These are phyloP conservation scores for Meles meles DNA, from an alignment of 2,113 vertebrate genomes.

Conservation along the genomic window DNA sequence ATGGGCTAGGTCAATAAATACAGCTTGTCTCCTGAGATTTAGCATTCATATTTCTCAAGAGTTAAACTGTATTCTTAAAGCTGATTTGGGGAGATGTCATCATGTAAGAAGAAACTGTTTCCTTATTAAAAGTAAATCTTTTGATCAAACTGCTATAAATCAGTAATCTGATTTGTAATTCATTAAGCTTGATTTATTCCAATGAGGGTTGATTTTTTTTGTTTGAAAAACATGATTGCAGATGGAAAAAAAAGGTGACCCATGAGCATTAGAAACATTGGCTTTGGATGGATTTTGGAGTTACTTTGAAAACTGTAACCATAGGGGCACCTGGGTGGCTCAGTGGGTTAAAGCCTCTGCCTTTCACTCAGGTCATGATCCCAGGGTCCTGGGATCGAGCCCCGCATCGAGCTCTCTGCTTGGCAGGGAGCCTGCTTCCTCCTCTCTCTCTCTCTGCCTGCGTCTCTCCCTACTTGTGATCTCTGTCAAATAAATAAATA, in stretches of 20 bases:
- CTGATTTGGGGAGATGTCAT: conserved; percentile 2
- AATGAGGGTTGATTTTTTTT: background rate
- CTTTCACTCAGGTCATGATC: too few species aligned
- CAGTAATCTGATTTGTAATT: background rate
- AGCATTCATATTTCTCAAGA: background rate
- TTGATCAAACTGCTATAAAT: background rate
- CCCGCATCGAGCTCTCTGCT: too few species aligned
- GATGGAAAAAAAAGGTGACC: background rate
- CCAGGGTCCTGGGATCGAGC: too few species aligned
- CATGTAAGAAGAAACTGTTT: conserved; percentile 34
- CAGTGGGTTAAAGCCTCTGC: too few species aligned
- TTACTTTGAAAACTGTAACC: conserved; percentile 25
- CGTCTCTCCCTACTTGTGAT: too few species aligned
- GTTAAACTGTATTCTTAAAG: background rate
- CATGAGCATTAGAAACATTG: background rate
- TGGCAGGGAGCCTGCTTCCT: too few species aligned
- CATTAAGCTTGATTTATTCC: background rate
- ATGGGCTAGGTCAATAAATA: background rate
- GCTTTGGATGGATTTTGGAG: background rate
- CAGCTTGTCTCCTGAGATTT: background rate
- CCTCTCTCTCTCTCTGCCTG: too few species aligned
- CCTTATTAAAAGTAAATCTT: conserved; percentile 10
- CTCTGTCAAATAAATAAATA: too few species aligned
- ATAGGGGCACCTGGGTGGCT: too few species aligned
- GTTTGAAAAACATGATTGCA: conserved; percentile 10